These are phyloP conservation scores for Sialia sialis DNA, from an alignment of 2,113 vertebrate species.

Conservation along the genomic window DNA sequence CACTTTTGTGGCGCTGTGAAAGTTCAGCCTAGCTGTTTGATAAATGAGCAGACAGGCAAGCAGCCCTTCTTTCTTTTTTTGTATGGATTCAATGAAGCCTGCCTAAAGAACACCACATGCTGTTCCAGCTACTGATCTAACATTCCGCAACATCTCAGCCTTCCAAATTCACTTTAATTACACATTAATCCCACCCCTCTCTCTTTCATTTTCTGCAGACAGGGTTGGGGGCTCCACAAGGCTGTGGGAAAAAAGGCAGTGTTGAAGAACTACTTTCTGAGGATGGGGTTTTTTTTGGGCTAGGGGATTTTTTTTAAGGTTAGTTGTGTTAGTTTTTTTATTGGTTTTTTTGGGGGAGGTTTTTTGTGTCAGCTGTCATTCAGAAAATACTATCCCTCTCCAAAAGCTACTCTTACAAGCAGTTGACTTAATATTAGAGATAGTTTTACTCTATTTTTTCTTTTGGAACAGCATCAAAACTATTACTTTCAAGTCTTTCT, in stretches of 20 bases:
- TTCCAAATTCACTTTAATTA: slow-evolving; percentile 99
- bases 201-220: slow-evolving; percentile 93
- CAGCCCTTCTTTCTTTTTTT: slow-evolving; percentile 94
- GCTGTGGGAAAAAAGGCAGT: slow-evolving; percentile 78
- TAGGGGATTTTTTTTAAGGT: background rate
- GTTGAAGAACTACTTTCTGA: slow-evolving; percentile 69
- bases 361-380: background rate
- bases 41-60: slow-evolving; percentile 99
- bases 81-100: slow-evolving; percentile 99
- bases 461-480: background rate
- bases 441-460: background rate
- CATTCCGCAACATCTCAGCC: slow-evolving; percentile 99
- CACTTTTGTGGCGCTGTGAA: slow-evolving; percentile 93
- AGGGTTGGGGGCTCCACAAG: slow-evolving; percentile 76
- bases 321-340: background rate
- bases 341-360: background rate
- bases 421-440: background rate
- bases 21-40: slow-evolving; percentile 94
- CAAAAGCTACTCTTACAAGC: background rate
- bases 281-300: background rate
- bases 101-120: slow-evolving; percentile 99
- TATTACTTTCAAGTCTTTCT: slow-evolving; percentile 16
- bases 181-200: slow-evolving; percentile 96
- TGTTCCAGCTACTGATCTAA: slow-evolving; percentile 99
- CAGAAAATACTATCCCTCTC: background rate